Conservation (phyloP, 2,797 vertebrate species). For the Lepilemur septentrionalis region DNA sequence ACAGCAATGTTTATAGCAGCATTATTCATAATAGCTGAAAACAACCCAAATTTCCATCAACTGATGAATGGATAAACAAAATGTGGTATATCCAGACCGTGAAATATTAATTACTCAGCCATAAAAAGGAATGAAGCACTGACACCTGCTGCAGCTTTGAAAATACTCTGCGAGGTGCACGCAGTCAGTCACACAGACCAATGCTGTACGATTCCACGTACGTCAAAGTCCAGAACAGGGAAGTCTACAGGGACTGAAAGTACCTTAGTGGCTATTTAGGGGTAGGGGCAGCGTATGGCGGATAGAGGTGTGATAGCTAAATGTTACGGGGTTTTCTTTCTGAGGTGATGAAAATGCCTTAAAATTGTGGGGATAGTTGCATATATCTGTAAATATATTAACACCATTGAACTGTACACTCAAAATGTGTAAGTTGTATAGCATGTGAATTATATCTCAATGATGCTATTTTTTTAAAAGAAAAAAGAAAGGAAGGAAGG, state of each 20-base stretch:
- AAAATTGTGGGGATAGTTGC: neutral
- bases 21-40: neutral
- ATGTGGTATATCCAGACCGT: neutral
- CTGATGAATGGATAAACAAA: neutral
- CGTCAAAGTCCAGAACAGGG: neutral
- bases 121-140: neutral
- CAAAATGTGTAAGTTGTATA: neutral
- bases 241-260: neutral
- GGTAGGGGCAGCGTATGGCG: neutral
- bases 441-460: neutral
- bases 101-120: neutral
- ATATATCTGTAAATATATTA: neutral
- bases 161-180: neutral
- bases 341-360: neutral
- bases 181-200: neutral
- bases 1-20: neutral
- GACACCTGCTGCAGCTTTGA: neutral
- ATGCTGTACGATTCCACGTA: fast-evolving
- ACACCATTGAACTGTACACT: neutral
- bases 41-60: neutral
- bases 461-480: neutral
- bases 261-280: neutral
- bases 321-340: neutral
- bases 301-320: neutral
- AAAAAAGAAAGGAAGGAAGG: neutral